Evolutionary conservation across 2,888 invertebrate species (phyloP).

Genomic region (Allacma fusca): DNA sequence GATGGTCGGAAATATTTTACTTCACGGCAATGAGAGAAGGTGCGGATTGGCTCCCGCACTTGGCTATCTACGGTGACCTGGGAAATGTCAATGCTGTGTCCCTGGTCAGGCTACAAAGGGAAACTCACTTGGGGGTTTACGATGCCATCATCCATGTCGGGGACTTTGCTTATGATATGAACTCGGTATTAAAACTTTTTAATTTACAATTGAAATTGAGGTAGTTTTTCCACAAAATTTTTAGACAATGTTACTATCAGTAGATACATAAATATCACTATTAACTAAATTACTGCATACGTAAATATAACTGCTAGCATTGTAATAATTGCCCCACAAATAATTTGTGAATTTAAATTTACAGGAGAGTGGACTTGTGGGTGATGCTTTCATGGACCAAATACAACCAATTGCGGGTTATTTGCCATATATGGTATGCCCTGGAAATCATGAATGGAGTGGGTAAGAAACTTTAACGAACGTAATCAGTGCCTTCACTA

Average conservation of each 20-base stretch:
- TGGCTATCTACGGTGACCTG: slow-evolving; percentile 93
- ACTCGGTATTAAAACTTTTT: slow-evolving; percentile 72
- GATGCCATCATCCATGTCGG: slow-evolving; percentile 91
- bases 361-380: slow-evolving; percentile 72
- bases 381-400: slow-evolving; percentile 93
- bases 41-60: slow-evolving; percentile 77
- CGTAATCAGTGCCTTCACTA: too few species aligned
- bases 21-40: slow-evolving; percentile 76
- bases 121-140: slow-evolving; percentile 79
- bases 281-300: too few species aligned
- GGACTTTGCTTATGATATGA: slow-evolving; percentile 95
- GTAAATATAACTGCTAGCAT: too few species aligned
- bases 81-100: slow-evolving; percentile 92
- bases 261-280: too few species aligned
- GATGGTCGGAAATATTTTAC: slow-evolving; percentile 83
- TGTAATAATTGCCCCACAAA: too few species aligned
- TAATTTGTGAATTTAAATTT: not conserved
- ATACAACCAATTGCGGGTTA: slow-evolving; percentile 88
- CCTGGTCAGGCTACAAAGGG: slow-evolving; percentile 81
- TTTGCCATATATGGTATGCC: slow-evolving; percentile 90
- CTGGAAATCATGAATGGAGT: slow-evolving; percentile 78
- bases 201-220: not conserved
- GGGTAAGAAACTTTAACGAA: too few species aligned
- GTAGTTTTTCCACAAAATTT: too few species aligned
- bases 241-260: too few species aligned